These are phyloP conservation scores for Tapirus indicus DNA, from an alignment of 2,797 vertebrate genomes.

Conservation along the genomic window DNA sequence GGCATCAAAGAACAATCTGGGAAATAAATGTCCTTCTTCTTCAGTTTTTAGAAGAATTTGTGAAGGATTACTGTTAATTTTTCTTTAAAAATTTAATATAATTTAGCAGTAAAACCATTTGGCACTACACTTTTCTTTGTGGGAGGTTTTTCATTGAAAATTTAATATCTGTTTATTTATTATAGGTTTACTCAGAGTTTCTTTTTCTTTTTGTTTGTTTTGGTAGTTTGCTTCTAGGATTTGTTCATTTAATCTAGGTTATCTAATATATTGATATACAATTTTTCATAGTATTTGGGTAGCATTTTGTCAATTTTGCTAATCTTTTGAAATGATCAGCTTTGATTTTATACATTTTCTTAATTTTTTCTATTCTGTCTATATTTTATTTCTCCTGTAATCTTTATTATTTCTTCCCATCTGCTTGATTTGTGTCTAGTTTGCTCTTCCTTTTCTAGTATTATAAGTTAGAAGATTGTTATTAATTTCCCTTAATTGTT, in stretches of 20 bases:
- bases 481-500: neutral
- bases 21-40: neutral
- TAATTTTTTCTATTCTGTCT: neutral
- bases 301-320: neutral
- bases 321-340: neutral
- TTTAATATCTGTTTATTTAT: neutral
- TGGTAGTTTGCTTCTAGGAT: neutral
- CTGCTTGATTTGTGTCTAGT: neutral
- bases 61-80: neutral
- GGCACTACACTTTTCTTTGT: neutral
- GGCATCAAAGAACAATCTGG: neutral
- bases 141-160: neutral
- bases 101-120: neutral
- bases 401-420: neutral
- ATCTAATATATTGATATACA: neutral
- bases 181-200: neutral
- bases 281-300: neutral
- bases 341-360: neutral
- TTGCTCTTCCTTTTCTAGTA: neutral
- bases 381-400: neutral
- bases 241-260: neutral
- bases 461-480: neutral
- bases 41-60: neutral
- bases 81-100: neutral
- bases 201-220: neutral